Evolutionary conservation across 2,888 invertebrate species (phyloP), one percentile per base, ranked within the genome.

Genomic region (Pemphredon lugubris): DNA sequence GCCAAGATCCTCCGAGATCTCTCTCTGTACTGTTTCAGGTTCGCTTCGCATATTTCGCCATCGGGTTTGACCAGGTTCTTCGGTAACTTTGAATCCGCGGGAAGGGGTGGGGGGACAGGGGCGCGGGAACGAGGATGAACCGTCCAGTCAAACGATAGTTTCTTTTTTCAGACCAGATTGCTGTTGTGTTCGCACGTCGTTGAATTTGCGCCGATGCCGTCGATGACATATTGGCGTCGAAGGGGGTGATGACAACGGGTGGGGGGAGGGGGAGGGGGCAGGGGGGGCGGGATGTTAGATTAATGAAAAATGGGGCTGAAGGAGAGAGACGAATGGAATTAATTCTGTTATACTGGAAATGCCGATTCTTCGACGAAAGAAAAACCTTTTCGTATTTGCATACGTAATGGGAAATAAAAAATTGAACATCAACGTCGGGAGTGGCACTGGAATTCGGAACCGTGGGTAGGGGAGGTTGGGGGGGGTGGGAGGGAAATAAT

Each of bases 1-100:
- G 89, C 89, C 89, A 89, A 89, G 89, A 89, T 89, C 87, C 86
- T 87, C 83, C 73, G 85, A 86, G 86, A 87, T 86, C 84, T 87
- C 83, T 85, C 81, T 71, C 63, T 57, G 60, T 58, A 71, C 76
- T 75, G 78, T 73, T 74, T 76, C 58, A 75, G 77, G 65, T 80
- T 63, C 67, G 63, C 63, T 64, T 48, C 71, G 73, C 69, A 76
- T 80, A 77, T 74, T 79, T 75, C 75, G 65, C 68, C 67, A 63
- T 68, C 75, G 73, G 66, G 59, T 70, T 68, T 77, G 77, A 78
- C 75, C 76, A 74, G 75, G 66, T 76, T 73, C 70, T 57, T 70
- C 55, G 51, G 18, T 20, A 47, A 70, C 50, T 64, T 64, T 21
- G 45, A n/a, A n/a, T n/a, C n/a, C n/a, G n/a, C n/a, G n/a, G n/a